A percentile compares a stretch with the other conserved stretches of the same genome.
These are phyloP conservation scores for Manis crassicaudata DNA, from an alignment of 2,797 vertebrate genomes.

Conservation along the genomic window DNA sequence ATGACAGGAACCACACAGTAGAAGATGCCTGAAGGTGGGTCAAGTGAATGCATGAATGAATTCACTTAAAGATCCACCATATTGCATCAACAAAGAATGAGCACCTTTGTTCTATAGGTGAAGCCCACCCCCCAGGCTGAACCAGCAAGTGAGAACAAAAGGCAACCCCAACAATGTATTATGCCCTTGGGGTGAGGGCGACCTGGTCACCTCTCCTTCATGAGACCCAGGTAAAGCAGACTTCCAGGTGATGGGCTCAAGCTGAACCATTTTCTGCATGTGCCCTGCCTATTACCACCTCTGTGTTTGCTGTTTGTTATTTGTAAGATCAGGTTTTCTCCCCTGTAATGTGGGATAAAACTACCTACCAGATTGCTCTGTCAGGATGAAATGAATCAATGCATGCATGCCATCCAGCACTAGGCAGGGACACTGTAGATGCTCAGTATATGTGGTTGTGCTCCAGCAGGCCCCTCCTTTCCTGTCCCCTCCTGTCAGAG, in stretches of 20 bases:
- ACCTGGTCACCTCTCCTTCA: neutral
- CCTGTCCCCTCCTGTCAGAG: neutral
- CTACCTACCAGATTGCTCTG: accelerated
- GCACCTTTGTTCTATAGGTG: accelerated
- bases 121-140: neutral
- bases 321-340: neutral
- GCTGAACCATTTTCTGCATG: neutral
- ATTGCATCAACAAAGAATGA: conserved; percentile 15
- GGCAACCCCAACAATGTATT: accelerated
- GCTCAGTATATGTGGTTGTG: neutral
- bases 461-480: accelerated
- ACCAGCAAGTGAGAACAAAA: neutral
- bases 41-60: neutral
- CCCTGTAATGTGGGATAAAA: neutral
- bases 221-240: neutral
- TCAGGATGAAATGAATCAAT: too few species aligned
- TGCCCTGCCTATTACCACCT: accelerated
- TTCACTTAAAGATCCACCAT: conserved; percentile 43
- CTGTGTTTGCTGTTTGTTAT: neutral
- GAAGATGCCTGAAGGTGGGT: neutral
- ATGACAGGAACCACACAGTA: neutral
- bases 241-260: neutral
- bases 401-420: accelerated
- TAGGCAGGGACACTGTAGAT: neutral
- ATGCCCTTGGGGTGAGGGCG: neutral